phyloP scores from a whole-genome alignment of 1,140 invertebrate genomes.

The Ephestia elutella region DNA sequence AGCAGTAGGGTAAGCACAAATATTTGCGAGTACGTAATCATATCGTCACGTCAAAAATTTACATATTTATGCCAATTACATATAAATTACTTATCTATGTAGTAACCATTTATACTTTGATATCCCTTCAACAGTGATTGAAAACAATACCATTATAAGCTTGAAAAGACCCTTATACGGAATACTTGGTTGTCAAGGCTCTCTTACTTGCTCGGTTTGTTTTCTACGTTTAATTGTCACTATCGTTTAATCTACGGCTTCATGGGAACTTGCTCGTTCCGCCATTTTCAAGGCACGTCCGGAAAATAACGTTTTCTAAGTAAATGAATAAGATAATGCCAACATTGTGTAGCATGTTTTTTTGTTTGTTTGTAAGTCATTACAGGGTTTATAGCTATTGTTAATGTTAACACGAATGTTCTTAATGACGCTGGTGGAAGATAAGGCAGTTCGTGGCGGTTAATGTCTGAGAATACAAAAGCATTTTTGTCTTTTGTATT shows the following conservation, averaged over 20 bases:
- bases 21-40: no score
- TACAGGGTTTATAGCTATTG: constrained; percentile 22
- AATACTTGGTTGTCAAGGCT: background rate
- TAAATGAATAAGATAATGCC: constrained; percentile 56
- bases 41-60: no score
- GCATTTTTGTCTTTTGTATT: constrained; percentile 3
- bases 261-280: constrained; percentile 58
- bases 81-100: no score
- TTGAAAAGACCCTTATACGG: background rate
- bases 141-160: no score
- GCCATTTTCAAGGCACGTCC: constrained; percentile 60
- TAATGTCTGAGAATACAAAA: constrained; percentile 16
- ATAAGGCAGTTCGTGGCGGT: constrained; percentile 15
- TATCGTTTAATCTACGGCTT: constrained; percentile 65
- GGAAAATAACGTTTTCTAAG: constrained; percentile 50
- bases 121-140: no score
- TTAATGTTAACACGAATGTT: constrained; percentile 25
- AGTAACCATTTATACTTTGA: no score
- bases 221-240: constrained; percentile 63
- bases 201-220: background rate
- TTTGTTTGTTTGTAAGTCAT: constrained; percentile 38
- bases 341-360: constrained; percentile 37
- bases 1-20: no score
- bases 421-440: constrained; percentile 19
- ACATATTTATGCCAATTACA: no score